Evolutionary conservation across 2,888 invertebrate species (phyloP), one percentile per base, ranked within the genome.

Genomic region (Zaprionus obscuricornis): DNA sequence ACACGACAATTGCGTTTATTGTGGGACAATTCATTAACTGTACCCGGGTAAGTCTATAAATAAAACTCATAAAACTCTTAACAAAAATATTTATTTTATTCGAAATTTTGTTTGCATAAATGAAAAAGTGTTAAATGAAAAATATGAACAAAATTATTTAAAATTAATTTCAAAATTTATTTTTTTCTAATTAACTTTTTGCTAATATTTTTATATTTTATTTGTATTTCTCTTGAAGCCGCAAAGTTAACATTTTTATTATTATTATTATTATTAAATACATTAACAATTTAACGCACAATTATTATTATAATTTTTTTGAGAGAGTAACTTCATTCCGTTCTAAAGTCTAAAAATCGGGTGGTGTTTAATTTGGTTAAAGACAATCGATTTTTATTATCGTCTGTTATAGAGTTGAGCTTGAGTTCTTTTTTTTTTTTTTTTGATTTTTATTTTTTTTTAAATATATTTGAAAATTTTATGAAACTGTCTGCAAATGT

Each of bases 1-100:
- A 93, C 95, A 0, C 94, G 97, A 76, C 97, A 98, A 89, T 92
- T 99, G 88, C 93, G 98, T 64, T 95, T 95, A 85, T 92, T 97
- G 18, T 97, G 97, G 96, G 98, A 98, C 82, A 94, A 94, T 79
- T 92, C 93, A 46, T 92, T 95, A 60, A 87, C 91, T 26, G 93
- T 98, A 71, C 95, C 96, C 14, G 97, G 97, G 97, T 97, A 90
- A 95, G 96, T 94, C 18, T 20, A n/a, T 5, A 22, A 1, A 4
- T 0, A 1, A 24, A 2, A 8, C 17, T 6, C 10, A 14, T 22
- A 22, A 5, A 10, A 11, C 14, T 46, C 49, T 71, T 85, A 85
- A 86, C 79, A 85, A 85, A 85, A 85, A 85, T 85, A 85, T 74
- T 67, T n/a, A n/a, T 64, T 86, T 85, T 84, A 86, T 84, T 83